Evolutionary conservation across 2,797 vertebrate genomes (phyloP).

Genomic region (Urosaurus nigricauda): DNA sequence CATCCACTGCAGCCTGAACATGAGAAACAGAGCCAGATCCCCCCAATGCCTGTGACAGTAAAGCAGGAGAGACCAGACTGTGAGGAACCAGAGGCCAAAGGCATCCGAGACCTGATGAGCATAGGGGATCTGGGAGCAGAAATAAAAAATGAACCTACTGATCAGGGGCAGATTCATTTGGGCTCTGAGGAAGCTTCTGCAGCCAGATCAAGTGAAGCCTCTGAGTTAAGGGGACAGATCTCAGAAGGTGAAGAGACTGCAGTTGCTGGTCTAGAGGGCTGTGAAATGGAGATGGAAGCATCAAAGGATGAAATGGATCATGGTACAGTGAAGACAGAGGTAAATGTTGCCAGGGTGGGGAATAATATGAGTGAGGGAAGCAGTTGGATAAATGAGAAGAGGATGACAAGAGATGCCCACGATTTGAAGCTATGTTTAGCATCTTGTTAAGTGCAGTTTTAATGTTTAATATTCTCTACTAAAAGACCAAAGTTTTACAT

Average conservation of each 20-base stretch:
- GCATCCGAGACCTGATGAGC: slow-evolving; percentile 79
- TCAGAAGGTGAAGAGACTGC: slow-evolving; percentile 76
- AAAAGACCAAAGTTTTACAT: background rate
- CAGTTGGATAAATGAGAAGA: slow-evolving; percentile 40
- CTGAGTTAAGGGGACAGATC: slow-evolving; percentile 78
- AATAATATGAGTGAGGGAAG: slow-evolving; percentile 41
- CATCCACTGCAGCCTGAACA: slow-evolving; percentile 85
- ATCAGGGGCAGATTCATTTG: slow-evolving; percentile 77
- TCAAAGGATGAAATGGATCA: slow-evolving; percentile 77
- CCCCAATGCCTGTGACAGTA: slow-evolving; percentile 79
- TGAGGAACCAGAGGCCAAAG: slow-evolving; percentile 80
- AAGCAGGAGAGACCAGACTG: slow-evolving; percentile 83
- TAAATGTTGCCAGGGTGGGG: slow-evolving; percentile 62
- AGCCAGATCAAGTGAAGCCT: slow-evolving; percentile 72
- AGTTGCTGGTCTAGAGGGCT: slow-evolving; percentile 67
- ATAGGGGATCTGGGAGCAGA: slow-evolving; percentile 78
- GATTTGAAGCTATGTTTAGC: slow-evolving; percentile 58
- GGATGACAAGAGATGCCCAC: slow-evolving; percentile 51
- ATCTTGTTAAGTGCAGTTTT: slow-evolving; percentile 53
- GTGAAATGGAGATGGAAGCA: slow-evolving; percentile 73
- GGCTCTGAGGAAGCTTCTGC: slow-evolving; percentile 71
- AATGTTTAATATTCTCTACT: slow-evolving; percentile 20
- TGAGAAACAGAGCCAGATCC: slow-evolving; percentile 79
- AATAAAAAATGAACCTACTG: slow-evolving; percentile 80
- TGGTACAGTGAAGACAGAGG: slow-evolving; percentile 80